Percentiles rank a stretch among this genome's conserved stretches.
phyloP scores from a whole-genome alignment of 2,113 vertebrate species.

The Sylvietta virens region DNA sequence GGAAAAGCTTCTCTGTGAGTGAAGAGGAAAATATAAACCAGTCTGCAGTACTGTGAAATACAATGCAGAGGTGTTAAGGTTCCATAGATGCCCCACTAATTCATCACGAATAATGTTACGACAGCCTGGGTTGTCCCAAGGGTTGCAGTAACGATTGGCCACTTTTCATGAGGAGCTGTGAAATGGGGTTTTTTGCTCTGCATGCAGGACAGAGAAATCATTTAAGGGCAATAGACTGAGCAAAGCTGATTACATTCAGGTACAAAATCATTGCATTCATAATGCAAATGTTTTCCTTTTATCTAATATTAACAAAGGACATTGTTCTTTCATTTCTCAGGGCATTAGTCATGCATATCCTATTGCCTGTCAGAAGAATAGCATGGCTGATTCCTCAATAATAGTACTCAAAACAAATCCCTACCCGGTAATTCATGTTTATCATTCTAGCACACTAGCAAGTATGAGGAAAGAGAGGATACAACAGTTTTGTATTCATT shows the following conservation, averaged over 20 bases:
- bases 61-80: not conserved
- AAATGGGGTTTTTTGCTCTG: not conserved
- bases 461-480: not conserved
- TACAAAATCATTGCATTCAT: not conserved
- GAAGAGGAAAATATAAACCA: not conserved
- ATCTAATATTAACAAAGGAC: not conserved
- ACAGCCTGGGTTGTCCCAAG: not conserved
- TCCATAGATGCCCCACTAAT: not conserved
- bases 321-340: not conserved
- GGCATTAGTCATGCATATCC: not conserved
- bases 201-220: not conserved
- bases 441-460: not conserved
- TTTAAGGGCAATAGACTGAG: constrained; percentile 7
- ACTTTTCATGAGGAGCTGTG: not conserved
- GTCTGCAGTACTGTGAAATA: not conserved
- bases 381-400: not conserved
- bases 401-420: not conserved
- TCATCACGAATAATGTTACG: not conserved
- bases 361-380: not conserved
- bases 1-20: not conserved
- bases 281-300: constrained; percentile 34
- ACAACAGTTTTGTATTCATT: not conserved
- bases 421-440: not conserved
- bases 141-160: not conserved
- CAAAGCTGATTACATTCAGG: not conserved